These are phyloP conservation scores for Drosophila truncata DNA, from an alignment of 1,140 invertebrate genomes.

Conservation along the genomic window DNA sequence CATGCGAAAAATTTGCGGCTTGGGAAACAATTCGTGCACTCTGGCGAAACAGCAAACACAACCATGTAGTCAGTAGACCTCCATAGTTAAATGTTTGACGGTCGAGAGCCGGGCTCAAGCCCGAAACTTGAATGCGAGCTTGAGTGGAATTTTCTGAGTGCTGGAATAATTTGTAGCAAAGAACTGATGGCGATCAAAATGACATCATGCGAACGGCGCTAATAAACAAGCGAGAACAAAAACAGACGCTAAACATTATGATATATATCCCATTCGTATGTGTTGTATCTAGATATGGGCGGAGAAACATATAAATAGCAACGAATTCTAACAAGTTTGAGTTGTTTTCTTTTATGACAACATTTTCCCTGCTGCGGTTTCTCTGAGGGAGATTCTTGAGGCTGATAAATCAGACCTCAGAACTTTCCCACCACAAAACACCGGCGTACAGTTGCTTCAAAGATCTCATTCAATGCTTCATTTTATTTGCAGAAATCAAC, in stretches of 20 bases:
- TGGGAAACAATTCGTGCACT: constrained; percentile 27
- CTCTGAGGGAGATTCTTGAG: constrained; percentile 23
- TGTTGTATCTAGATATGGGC: constrained; percentile 10
- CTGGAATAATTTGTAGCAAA: constrained; percentile 14
- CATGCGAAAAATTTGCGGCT: constrained; percentile 38
- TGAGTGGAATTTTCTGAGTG: constrained; percentile 28
- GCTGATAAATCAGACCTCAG: constrained; percentile 17
- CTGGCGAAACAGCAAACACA: constrained; percentile 10
- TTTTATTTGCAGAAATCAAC: constrained; percentile 87
- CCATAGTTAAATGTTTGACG: constrained; percentile 29
- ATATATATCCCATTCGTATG: constrained; percentile 13
- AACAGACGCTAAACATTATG: constrained; percentile 59
- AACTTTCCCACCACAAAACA: constrained; percentile 16
- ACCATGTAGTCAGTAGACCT: background rate
- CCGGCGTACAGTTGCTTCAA: constrained; percentile 23
- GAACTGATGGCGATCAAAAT: constrained; percentile 47
- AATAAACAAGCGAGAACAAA: constrained; percentile 48
- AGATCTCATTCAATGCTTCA: constrained; percentile 17
- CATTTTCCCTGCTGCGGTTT: constrained; percentile 10
- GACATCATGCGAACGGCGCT: constrained; percentile 67
- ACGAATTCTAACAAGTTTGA: constrained; percentile 20
- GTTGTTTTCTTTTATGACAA: constrained; percentile 23
- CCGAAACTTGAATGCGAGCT: constrained; percentile 14
- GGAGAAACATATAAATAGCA: constrained; percentile 35
- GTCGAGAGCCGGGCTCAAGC: constrained; percentile 13